These are phyloP conservation scores for Burhinus bistriatus DNA, from an alignment of 2,113 vertebrate species.

Conservation along the genomic window DNA sequence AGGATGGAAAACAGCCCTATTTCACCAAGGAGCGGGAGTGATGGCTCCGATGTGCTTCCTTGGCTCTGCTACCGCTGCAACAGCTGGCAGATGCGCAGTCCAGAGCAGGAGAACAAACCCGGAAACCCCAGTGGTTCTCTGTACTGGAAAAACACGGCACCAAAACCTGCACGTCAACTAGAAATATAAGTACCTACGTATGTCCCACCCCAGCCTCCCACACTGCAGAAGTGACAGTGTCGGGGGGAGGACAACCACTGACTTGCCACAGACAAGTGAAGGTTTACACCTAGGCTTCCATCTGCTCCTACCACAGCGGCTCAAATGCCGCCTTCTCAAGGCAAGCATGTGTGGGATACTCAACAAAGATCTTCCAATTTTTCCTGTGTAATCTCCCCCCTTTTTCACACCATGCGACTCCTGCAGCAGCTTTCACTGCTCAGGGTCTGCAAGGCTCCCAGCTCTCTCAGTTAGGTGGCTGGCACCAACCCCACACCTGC, in stretches of 20 bases:
- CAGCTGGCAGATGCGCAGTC: neutral
- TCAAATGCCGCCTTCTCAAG: neutral
- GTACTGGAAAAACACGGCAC: fast-evolving
- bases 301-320: neutral
- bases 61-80: fast-evolving
- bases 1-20: neutral
- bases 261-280: neutral
- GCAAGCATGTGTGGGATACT: neutral
- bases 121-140: neutral
- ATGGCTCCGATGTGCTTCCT: neutral
- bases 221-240: neutral
- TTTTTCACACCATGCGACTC: fast-evolving
- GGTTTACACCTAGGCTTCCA: neutral
- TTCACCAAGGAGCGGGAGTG: neutral
- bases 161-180: fast-evolving
- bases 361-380: neutral
- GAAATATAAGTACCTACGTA: neutral
- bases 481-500: neutral
- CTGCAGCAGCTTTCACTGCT: neutral
- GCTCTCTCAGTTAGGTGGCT: neutral
- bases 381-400: neutral
- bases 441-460: neutral
- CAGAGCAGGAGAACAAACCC: neutral
- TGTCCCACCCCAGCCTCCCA: neutral
- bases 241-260: fast-evolving